A percentile compares a stretch with the other conserved stretches of the same genome.
Evolutionary conservation across 2,797 vertebrate species (phyloP).

Genomic region (Schizopygopsis pylzovi): DNA sequence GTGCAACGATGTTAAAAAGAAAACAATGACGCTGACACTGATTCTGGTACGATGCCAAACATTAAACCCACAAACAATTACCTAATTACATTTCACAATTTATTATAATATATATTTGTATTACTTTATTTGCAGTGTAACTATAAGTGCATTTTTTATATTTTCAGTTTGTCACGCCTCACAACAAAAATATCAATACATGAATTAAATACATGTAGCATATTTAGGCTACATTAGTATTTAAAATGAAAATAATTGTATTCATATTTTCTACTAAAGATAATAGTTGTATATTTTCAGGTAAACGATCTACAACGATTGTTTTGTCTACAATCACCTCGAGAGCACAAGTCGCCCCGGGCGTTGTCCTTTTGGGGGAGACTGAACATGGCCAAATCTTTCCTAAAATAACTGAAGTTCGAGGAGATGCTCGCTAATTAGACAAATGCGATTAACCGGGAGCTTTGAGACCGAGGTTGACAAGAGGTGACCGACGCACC

Average conservation of each 20-base stretch:
- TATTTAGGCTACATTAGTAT: not conserved
- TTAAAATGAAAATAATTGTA: not conserved
- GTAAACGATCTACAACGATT: slow-evolving; percentile 2
- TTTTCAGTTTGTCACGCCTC: not conserved
- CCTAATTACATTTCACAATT: not conserved
- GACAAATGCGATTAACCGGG: slow-evolving; percentile 79
- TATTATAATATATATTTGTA: not conserved
- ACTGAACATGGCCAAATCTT: slow-evolving; percentile 70
- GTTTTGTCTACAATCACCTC: slow-evolving; percentile 23
- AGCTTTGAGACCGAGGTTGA: slow-evolving; percentile 70
- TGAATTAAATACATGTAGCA: not conserved
- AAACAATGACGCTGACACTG: not conserved
- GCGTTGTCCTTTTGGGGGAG: slow-evolving; percentile 39
- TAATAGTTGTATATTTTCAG: not conserved
- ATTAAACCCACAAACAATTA: not conserved
- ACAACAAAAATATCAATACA: not conserved
- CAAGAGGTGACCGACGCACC: slow-evolving; percentile 49
- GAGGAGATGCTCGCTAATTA: slow-evolving; percentile 70
- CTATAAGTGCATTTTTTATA: not conserved
- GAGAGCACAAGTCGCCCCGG: not conserved
- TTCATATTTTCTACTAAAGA: not conserved
- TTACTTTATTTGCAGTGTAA: not conserved
- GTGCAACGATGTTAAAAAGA: not conserved
- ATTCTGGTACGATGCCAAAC: not conserved
- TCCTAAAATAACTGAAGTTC: slow-evolving; percentile 79